Percentiles rank a stretch among this genome's conserved stretches.
These are phyloP conservation scores for Smittia sp. DNA, from an alignment of 2,888 invertebrate genomes.

Conservation along the genomic window DNA sequence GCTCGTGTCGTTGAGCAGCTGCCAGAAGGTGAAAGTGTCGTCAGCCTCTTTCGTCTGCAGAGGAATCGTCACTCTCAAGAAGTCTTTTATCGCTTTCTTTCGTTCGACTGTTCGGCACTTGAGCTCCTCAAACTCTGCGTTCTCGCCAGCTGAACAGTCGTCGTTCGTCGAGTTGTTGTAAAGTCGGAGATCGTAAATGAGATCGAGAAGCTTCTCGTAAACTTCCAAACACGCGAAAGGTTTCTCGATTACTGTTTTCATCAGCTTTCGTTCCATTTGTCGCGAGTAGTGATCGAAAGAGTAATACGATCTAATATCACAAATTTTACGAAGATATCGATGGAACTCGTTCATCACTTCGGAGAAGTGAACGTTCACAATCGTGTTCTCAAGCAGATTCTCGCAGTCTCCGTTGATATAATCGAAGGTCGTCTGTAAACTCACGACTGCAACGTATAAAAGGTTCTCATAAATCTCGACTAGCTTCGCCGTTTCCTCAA, in stretches of 20 bases:
- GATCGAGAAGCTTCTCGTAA: conserved; percentile 14
- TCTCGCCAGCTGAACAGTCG: not conserved
- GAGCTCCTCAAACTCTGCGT: conserved; percentile 20
- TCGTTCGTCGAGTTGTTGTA: conserved; percentile 7
- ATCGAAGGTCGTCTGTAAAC: not conserved
- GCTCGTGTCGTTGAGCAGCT: conserved; percentile 42
- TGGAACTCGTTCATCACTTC: conserved; percentile 16
- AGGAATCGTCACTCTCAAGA: conserved; percentile 50
- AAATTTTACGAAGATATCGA: conserved; percentile 15
- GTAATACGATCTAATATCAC: conserved; percentile 24
- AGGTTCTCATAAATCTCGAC: conserved; percentile 20
- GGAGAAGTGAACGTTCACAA: conserved; percentile 18
- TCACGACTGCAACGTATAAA: not conserved
- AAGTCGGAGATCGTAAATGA: conserved; percentile 24
- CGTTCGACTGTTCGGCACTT: conserved; percentile 65
- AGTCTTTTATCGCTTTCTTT: conserved; percentile 70
- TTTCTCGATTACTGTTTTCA: conserved; percentile 2
- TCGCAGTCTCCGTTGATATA: conserved; percentile 5
- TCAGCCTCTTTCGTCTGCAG: conserved; percentile 48
- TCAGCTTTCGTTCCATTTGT: not conserved
- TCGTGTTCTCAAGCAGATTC: not conserved
- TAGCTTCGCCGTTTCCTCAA: not conserved
- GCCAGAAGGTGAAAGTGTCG: conserved; percentile 51
- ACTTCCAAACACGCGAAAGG: conserved; percentile 13
- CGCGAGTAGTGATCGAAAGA: conserved; percentile 10